Base-by-base conservation (phyloP, 1,140 invertebrate genomes). In the Calliphora vicina region DNA sequence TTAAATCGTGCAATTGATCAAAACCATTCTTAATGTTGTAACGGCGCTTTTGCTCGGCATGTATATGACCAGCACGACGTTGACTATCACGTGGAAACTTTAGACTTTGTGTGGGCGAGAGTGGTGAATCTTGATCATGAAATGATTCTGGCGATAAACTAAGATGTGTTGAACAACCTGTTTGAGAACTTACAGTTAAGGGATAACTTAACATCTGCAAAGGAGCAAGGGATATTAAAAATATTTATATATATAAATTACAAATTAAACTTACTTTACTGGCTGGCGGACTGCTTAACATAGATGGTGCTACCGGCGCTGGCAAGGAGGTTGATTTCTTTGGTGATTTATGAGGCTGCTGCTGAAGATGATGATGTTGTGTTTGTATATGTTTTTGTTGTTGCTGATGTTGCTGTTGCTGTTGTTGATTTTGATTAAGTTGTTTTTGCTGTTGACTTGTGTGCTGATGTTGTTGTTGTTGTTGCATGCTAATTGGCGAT, bases 1-100 rank as follows among this genome's bases (percentile, higher is more conserved):
- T 97, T n/a, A 99, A 92, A 83, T 94, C 95, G 90, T 98, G 96
- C 82, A 99, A 92, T 89, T 95, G 96, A 91, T 99, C 98, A 91
- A 99, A 99, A 27, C 98, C 98, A 92, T 96, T 98, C 92, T 99
- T 99, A 85, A 99, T 99, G 89, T 99, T 99, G 89, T 97, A 98
- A 57, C 98, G 93, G 43, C 99, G 93, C 91, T 99, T 99, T 92
- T 99, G 98, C 90, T 99, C 99, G 0, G 98, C 97, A 90, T 99
- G 98, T 84, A 99, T 97, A 91, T 99, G 98, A 35, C 97, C 95
- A 71, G 94, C 94, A 67, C 96, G 92, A 45, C 96, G 93, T 84
- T 96, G 87, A 0, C 86, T 89, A 13, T 90, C 89, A 8, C 88
- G 67, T 23, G 89, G 88, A 83, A 85, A 89, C 80, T 90, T 89